These are phyloP conservation scores for Argynnis bischoffii DNA, from an alignment of 2,888 invertebrate species.

Conservation along the genomic window DNA sequence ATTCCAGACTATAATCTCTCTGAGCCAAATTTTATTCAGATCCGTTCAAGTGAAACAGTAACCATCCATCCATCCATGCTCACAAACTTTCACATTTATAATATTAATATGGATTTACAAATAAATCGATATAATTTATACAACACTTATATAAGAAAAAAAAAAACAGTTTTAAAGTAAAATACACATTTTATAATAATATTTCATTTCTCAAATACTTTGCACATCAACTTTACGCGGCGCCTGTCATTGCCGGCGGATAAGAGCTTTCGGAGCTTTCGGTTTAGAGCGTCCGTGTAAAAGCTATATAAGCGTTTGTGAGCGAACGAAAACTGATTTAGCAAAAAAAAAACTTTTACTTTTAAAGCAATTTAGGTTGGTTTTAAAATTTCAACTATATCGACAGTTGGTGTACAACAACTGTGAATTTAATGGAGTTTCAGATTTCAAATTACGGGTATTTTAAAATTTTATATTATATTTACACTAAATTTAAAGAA, in stretches of 20 bases:
- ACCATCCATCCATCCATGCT: too few relatives aligned
- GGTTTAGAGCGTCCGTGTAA: constrained; percentile 24
- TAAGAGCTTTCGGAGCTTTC: constrained; percentile 26
- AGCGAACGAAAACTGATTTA: constrained; percentile 22
- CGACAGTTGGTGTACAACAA: not conserved
- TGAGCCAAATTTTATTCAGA: too few relatives aligned
- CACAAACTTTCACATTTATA: too few relatives aligned
- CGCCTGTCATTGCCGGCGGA: constrained; percentile 28
- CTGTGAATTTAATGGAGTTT: too few relatives aligned
- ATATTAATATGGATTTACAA: too few relatives aligned
- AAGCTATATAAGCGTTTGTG: constrained; percentile 24
- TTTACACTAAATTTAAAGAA: too few relatives aligned
- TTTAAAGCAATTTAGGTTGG: constrained; percentile 3
- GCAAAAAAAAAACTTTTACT: constrained; percentile 16
- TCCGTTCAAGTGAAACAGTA: too few relatives aligned
- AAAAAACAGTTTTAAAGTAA: not conserved
- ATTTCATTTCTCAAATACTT: constrained; percentile 21
- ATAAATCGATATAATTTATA: too few relatives aligned
- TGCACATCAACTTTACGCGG: constrained; percentile 19
- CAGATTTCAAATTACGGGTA: too few relatives aligned
- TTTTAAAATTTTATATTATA: too few relatives aligned
- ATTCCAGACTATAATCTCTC: too few relatives aligned
- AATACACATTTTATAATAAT: constrained; percentile 10
- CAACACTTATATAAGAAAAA: not conserved
- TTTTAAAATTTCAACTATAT: constrained; percentile 3